Conservation (phyloP, 2,797 vertebrate genomes). For the Graptemys geographica region DNA sequence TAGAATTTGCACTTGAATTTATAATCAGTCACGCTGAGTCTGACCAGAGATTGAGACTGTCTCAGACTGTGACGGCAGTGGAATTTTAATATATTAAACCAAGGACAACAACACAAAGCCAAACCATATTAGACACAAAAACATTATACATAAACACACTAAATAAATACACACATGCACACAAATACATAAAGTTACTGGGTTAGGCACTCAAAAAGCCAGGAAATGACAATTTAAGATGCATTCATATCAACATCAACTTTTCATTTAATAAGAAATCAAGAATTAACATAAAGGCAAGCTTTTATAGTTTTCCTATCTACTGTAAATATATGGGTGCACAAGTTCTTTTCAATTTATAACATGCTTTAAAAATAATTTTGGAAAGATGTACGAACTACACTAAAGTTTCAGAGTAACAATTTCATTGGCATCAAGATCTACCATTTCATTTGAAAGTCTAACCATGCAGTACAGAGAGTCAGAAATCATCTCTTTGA, state of each 20-base stretch:
- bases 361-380: background rate
- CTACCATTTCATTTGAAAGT: background rate
- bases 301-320: background rate
- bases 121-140: background rate
- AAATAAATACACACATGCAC: background rate
- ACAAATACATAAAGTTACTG: background rate
- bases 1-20: background rate
- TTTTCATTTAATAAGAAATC: background rate
- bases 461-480: background rate
- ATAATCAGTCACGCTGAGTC: background rate
- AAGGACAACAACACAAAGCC: background rate
- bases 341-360: background rate
- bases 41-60: background rate
- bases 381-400: background rate
- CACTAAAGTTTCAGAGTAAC: background rate
- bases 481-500: slow-evolving; percentile 7
- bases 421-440: background rate
- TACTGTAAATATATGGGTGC: background rate
- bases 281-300: background rate
- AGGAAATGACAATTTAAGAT: background rate
- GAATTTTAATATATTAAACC: background rate
- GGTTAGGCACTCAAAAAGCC: background rate
- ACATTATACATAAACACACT: background rate
- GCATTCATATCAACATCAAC: background rate
- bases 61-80: background rate